phyloP scores from a whole-genome alignment of 1,140 invertebrate species.

The Tribolium madens region DNA sequence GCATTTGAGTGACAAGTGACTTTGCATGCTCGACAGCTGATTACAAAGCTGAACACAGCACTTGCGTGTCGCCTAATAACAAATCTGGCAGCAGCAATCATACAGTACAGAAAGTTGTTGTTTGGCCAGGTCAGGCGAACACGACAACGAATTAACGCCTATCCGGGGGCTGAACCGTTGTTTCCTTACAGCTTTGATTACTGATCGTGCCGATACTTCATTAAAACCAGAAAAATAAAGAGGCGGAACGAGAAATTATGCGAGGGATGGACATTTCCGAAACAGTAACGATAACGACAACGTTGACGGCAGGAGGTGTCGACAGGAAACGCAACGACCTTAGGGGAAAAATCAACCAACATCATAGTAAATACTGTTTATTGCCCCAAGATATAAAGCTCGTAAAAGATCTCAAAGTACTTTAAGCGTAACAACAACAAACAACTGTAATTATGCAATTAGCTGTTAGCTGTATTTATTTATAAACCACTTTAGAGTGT shows the following conservation, averaged over 20 bases:
- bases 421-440: conserved; percentile 17
- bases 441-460: conserved; percentile 21
- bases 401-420: not conserved
- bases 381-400: not conserved
- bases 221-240: conserved; percentile 21
- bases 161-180: conserved; percentile 31
- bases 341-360: not conserved
- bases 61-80: conserved; percentile 58
- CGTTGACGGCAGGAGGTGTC: not conserved
- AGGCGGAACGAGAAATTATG: not conserved
- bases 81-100: conserved; percentile 57
- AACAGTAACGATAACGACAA: conserved; percentile 3
- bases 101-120: conserved; percentile 42
- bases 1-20: conserved; percentile 54
- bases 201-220: not conserved
- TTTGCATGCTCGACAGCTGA: conserved; percentile 56
- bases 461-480: conserved; percentile 1
- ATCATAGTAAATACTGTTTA: not conserved
- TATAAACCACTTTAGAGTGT: conserved; percentile 3
- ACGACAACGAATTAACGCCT: conserved; percentile 36
- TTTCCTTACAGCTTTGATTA: conserved; percentile 32
- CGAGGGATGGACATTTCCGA: not conserved
- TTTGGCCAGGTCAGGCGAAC: conserved; percentile 44
- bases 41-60: conserved; percentile 52
- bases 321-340: not conserved